phyloP scores from a whole-genome alignment of 2,888 invertebrate genomes.

The Bursaphelenchus okinawaensis region DNA sequence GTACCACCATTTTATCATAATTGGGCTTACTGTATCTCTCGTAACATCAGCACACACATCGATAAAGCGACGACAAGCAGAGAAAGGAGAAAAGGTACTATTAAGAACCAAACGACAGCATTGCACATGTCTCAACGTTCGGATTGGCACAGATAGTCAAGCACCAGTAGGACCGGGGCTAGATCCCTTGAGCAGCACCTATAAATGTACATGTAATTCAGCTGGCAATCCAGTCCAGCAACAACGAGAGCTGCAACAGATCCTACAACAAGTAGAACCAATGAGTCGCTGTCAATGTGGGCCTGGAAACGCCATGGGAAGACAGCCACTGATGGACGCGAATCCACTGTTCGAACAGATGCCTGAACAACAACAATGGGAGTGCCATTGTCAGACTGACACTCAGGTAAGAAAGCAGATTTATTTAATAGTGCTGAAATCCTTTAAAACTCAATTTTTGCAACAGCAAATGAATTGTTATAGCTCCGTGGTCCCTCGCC shows the following conservation, averaged over 20 bases:
- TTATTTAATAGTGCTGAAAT: not conserved
- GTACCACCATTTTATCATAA: too few relatives aligned
- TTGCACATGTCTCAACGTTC: slow-evolving; percentile 13
- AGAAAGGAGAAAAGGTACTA: slow-evolving; percentile 2
- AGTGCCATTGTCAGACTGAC: slow-evolving; percentile 1
- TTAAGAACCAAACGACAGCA: slow-evolving; percentile 15
- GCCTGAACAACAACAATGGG: slow-evolving; percentile 14
- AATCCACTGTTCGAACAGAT: slow-evolving; percentile 5
- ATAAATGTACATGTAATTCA: slow-evolving; percentile 15
- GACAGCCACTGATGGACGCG: not conserved
- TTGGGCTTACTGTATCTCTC: too few relatives aligned
- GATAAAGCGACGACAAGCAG: not conserved
- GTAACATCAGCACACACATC: not conserved
- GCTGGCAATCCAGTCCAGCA: slow-evolving; percentile 10
- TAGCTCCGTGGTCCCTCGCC: slow-evolving; percentile 1
- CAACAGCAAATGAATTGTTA: too few relatives aligned
- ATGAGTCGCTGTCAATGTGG: slow-evolving; percentile 4
- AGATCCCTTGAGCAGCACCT: slow-evolving; percentile 8
- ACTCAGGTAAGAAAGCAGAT: not conserved
- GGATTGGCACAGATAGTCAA: not conserved
- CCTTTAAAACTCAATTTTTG: not conserved
- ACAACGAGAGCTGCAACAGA: slow-evolving; percentile 14
- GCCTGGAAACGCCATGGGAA: not conserved
- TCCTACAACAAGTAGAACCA: slow-evolving; percentile 13
- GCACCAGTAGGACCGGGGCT: slow-evolving; percentile 7